phyloP scores from a whole-genome alignment of 2,113 vertebrate genomes.

The Oreochromis tanganicae region DNA sequence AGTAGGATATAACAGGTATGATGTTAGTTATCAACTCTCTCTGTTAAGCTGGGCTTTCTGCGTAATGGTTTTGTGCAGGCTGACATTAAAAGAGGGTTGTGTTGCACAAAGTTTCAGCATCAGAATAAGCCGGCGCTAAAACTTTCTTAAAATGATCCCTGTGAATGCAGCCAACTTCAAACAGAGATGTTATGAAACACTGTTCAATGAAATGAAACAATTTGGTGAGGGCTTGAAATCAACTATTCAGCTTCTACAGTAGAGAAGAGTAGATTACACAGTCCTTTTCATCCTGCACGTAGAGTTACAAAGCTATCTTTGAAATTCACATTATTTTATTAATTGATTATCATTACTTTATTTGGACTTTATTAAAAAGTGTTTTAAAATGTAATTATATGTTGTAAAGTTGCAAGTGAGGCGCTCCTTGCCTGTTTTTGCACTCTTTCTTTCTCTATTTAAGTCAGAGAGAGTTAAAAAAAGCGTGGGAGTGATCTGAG shows the following conservation, averaged over 20 bases:
- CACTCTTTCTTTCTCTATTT: not conserved
- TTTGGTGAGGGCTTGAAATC: not conserved
- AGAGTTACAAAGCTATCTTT: not conserved
- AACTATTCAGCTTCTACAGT: not conserved
- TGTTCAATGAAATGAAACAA: not conserved
- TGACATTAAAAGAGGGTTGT: not conserved
- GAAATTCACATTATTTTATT: not conserved
- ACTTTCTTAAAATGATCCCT: not conserved
- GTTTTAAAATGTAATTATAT: not conserved
- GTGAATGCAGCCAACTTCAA: not conserved
- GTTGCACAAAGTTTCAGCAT: not conserved
- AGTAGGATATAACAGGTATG: not conserved
- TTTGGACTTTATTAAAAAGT: not conserved
- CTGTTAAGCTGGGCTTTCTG: not conserved
- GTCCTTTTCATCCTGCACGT: not conserved
- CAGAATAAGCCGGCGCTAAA: not conserved
- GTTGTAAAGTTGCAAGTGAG: conserved; percentile 21
- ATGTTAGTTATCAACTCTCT: not conserved
- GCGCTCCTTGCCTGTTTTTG: not conserved
- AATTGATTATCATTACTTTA: not conserved
- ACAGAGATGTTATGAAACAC: fast-evolving
- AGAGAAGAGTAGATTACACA: not conserved
- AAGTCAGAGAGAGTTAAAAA: no score
- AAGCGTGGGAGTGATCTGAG: not conserved
- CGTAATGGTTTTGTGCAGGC: not conserved